Evolutionary conservation across 2,888 invertebrate genomes (phyloP).

Genomic region (Rhingia rostrata): DNA sequence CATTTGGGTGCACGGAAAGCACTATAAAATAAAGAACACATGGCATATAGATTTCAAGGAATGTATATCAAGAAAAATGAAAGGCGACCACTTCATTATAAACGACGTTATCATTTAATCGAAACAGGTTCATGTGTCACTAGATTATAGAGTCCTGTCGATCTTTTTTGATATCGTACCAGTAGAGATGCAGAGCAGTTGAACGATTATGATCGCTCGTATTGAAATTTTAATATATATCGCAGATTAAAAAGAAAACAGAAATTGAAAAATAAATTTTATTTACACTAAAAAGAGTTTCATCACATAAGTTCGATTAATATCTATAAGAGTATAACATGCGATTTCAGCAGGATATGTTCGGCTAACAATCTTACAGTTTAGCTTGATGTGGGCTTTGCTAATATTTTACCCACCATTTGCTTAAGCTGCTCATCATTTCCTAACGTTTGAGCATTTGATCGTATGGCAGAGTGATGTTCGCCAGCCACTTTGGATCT

Average conservation of each 20-base stretch:
- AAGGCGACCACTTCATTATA: no score
- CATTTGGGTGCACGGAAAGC: no score
- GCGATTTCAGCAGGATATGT: no score
- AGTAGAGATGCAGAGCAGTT: background rate
- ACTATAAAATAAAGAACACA: no score
- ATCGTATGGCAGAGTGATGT: constrained; percentile 84
- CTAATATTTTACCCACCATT: constrained; percentile 78
- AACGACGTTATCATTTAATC: no score
- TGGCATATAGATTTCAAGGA: no score
- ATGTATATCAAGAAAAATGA: no score
- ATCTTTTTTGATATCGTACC: no score
- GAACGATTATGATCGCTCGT: background rate
- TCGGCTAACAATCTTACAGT: background rate
- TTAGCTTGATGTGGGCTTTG: constrained; percentile 7
- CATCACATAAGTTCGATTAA: constrained; percentile 16
- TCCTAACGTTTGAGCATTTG: constrained; percentile 84
- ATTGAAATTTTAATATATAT: background rate
- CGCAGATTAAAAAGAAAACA: background rate
- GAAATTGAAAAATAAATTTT: constrained; percentile 13
- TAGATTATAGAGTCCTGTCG: no score
- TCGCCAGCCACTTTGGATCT: constrained; percentile 84
- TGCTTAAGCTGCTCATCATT: constrained; percentile 84
- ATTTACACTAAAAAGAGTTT: constrained; percentile 13
- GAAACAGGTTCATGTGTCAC: no score
- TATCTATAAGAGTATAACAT: background rate